These are phyloP conservation scores for Drosophila persimilis DNA, from an alignment of 1,140 invertebrate species.

Conservation along the genomic window DNA sequence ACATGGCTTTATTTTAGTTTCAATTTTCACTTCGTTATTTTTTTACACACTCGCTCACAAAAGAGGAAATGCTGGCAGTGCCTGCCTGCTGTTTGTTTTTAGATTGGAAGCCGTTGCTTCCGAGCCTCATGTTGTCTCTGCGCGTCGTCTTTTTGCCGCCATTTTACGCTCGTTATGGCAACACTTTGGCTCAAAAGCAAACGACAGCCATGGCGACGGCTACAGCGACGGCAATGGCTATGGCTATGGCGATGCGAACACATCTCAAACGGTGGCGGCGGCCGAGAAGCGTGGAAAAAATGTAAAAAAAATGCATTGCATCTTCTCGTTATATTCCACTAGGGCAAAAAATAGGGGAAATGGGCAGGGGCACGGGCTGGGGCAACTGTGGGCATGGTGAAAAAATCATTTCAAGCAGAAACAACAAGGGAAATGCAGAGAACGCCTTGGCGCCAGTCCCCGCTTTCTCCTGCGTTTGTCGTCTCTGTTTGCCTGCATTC, in stretches of 20 bases:
- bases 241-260: conserved; percentile 5
- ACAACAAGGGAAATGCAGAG: conserved; percentile 77
- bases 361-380: neutral
- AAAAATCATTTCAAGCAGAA: conserved; percentile 79
- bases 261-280: conserved; percentile 62
- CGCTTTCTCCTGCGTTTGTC: conserved; percentile 2
- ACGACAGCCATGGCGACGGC: conserved; percentile 57
- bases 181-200: conserved; percentile 80
- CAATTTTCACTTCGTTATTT: conserved; percentile 81
- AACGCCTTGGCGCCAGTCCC: conserved; percentile 58
- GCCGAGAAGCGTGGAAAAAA: conserved; percentile 1
- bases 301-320: conserved; percentile 45
- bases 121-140: conserved; percentile 67
- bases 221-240: conserved; percentile 8
- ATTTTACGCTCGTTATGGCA: conserved; percentile 81
- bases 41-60: conserved; percentile 41
- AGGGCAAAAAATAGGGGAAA: conserved; percentile 16
- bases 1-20: conserved; percentile 82
- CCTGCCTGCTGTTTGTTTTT: conserved; percentile 68
- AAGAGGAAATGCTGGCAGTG: neutral
- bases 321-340: conserved; percentile 54
- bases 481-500: conserved; percentile 68
- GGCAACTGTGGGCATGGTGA: conserved; percentile 28
- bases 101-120: conserved; percentile 48
- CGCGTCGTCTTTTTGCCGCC: conserved; percentile 71